Percentiles rank a stretch among this genome's conserved stretches.
phyloP scores from a whole-genome alignment of 2,888 invertebrate genomes.

The Odontocolon sp. region DNA sequence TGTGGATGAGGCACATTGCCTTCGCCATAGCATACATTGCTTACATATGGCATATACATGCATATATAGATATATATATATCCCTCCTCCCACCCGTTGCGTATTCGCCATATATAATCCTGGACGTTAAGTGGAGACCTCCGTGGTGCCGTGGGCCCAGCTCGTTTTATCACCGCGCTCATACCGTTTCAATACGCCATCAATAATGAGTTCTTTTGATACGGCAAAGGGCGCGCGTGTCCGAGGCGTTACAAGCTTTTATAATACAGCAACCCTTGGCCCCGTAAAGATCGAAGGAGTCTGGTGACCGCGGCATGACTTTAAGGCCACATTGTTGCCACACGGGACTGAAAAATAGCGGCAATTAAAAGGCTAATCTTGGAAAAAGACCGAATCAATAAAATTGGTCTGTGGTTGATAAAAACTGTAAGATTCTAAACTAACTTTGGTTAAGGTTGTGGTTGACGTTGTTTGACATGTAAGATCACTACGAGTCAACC shows the following conservation, averaged over 20 bases:
- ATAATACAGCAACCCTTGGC: slow-evolving; percentile 62
- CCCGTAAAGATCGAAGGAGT: slow-evolving; percentile 15
- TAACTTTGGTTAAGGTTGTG: too few relatives aligned
- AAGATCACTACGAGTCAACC: too few relatives aligned
- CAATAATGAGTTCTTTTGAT: slow-evolving; percentile 78
- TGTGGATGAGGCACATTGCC: slow-evolving; percentile 21
- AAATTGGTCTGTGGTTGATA: too few relatives aligned
- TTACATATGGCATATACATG: slow-evolving; percentile 13
- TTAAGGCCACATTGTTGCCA: slow-evolving; percentile 71
- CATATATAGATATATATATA: slow-evolving; percentile 20
- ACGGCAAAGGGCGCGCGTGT: slow-evolving; percentile 64
- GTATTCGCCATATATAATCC: slow-evolving; percentile 60
- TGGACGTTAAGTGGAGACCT: slow-evolving; percentile 80
- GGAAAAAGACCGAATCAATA: too few relatives aligned
- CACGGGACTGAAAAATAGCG: slow-evolving; percentile 71
- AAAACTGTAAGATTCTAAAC: too few relatives aligned
- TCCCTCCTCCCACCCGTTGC: slow-evolving; percentile 54
- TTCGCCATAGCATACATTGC: slow-evolving; percentile 26
- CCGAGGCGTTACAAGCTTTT: slow-evolving; percentile 65
- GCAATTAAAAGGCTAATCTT: slow-evolving; percentile 73
- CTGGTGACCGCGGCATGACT: slow-evolving; percentile 39
- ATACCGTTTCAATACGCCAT: slow-evolving; percentile 80
- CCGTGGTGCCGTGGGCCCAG: slow-evolving; percentile 74
- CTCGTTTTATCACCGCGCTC: slow-evolving; percentile 80
- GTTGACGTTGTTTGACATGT: too few relatives aligned